phyloP scores from a whole-genome alignment of 2,113 vertebrate genomes.

The Cebidichthys violaceus region DNA sequence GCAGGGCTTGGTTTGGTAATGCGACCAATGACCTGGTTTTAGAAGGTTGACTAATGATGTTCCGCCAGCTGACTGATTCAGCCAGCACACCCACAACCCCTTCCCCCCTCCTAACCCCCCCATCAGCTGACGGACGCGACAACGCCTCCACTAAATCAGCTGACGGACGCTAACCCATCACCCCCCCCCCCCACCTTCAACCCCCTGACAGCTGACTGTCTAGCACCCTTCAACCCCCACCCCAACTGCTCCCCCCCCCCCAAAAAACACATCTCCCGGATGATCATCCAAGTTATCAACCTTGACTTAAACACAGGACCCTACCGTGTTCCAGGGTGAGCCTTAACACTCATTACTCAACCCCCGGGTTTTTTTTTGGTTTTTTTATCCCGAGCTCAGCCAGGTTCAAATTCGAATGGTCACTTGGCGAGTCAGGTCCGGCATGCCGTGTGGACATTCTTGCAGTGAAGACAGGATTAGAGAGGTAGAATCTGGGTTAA shows the following conservation, averaged over 20 bases:
- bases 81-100: conserved; percentile 30
- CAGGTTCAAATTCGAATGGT: conserved; percentile 63
- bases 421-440: conserved; percentile 51
- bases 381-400: conserved; percentile 67
- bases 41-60: conserved; percentile 73
- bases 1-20: conserved; percentile 70
- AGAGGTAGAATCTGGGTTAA: conserved; percentile 84
- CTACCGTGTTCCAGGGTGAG: not conserved
- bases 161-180: conserved; percentile 58
- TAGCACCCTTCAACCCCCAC: conserved; percentile 19
- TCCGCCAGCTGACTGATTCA: conserved; percentile 56
- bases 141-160: conserved; percentile 55
- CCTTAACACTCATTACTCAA: conserved; percentile 39
- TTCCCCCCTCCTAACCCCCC: not conserved
- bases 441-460: conserved; percentile 72
- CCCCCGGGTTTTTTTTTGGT: no score
- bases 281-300: not conserved
- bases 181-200: conserved; percentile 36
- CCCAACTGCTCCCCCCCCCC: conserved; percentile 20
- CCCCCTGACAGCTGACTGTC: conserved; percentile 68
- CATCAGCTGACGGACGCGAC: conserved; percentile 61
- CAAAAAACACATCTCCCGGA: not conserved
- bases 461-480: conserved; percentile 83
- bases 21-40: conserved; percentile 78
- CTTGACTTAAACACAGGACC: conserved; percentile 24